Evolutionary conservation across 2,888 invertebrate genomes (phyloP).

Genomic region (Netelia inedita): DNA sequence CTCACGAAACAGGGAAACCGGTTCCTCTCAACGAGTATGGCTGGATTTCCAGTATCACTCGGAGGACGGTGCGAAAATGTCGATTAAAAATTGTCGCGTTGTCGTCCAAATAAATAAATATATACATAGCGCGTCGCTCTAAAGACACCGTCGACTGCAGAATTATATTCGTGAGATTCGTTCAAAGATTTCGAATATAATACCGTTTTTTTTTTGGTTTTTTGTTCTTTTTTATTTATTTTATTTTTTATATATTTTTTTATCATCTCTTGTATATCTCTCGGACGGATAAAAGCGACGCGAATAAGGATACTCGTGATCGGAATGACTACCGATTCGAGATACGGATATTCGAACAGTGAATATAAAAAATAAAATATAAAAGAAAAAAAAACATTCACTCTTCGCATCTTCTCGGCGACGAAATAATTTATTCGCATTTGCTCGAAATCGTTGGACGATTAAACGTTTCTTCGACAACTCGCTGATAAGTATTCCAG

Average conservation of each 20-base stretch:
- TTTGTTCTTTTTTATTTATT: too few species aligned
- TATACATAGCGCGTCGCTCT: conserved; percentile 24
- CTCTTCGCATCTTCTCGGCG: conserved; percentile 10
- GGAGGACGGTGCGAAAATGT: conserved; percentile 69
- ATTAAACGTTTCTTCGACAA: background rate
- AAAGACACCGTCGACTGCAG: conserved; percentile 21
- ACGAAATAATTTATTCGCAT: conserved; percentile 32
- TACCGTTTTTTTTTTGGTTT: conserved; percentile 34
- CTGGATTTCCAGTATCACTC: conserved; percentile 74
- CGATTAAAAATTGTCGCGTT: conserved; percentile 70
- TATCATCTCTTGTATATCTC: background rate
- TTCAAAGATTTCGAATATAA: conserved; percentile 41
- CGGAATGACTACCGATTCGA: conserved; percentile 41
- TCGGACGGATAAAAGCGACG: conserved; percentile 31
- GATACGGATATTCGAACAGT: conserved; percentile 35
- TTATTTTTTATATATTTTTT: conserved; percentile 18
- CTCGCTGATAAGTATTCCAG: conserved; percentile 21
- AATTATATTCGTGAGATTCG: conserved; percentile 51
- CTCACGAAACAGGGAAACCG: conserved; percentile 77
- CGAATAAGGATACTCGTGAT: conserved; percentile 32
- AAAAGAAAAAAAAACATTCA: conserved; percentile 2
- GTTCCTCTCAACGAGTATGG: conserved; percentile 80
- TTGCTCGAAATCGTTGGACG: conserved; percentile 11
- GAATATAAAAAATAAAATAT: conserved; percentile 37
- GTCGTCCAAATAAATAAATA: conserved; percentile 56